Conservation (phyloP, 2,797 vertebrate genomes). For the Sebastes taczanowskii region DNA sequence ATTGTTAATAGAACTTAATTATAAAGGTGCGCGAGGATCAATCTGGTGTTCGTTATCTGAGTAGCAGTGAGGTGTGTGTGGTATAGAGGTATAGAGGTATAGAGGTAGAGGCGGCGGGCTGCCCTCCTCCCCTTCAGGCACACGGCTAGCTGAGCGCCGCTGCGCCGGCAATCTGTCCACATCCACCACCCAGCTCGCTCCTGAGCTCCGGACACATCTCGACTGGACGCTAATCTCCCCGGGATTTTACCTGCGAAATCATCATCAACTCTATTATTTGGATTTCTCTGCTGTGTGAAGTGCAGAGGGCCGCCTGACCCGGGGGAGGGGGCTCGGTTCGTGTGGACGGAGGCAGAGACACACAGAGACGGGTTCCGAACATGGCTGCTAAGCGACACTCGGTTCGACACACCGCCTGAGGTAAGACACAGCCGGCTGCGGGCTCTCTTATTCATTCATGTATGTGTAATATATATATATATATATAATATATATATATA, state of each 20-base stretch:
- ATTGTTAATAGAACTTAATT: background rate
- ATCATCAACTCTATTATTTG: constrained; percentile 29
- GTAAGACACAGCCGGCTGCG: constrained; percentile 69
- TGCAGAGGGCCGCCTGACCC: constrained; percentile 73
- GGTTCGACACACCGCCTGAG: constrained; percentile 85
- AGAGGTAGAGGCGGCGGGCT: constrained; percentile 51
- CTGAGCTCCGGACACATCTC: constrained; percentile 36
- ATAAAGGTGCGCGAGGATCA: too few relatives aligned
- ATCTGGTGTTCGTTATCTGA: too few relatives aligned
- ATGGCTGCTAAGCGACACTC: constrained; percentile 85
- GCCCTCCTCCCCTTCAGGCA: constrained; percentile 63
- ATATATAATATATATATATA: too few relatives aligned
- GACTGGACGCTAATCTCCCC: constrained; percentile 20
- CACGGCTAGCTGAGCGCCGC: constrained; percentile 55
- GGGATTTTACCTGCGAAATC: constrained; percentile 34
- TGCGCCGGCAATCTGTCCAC: constrained; percentile 58
- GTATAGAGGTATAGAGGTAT: too few relatives aligned
- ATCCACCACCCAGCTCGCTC: constrained; percentile 23
- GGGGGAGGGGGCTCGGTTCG: constrained; percentile 79
- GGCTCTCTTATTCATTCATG: background rate
- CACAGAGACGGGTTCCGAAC: constrained; percentile 80
- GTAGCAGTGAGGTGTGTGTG: too few relatives aligned
- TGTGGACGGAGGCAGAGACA: constrained; percentile 78
- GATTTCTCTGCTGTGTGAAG: constrained; percentile 65
- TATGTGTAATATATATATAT: background rate